Evolutionary conservation across 37 sponge, comb jelly and placozoan genomes (phyloP).

Genomic region (Geodia barretti): DNA sequence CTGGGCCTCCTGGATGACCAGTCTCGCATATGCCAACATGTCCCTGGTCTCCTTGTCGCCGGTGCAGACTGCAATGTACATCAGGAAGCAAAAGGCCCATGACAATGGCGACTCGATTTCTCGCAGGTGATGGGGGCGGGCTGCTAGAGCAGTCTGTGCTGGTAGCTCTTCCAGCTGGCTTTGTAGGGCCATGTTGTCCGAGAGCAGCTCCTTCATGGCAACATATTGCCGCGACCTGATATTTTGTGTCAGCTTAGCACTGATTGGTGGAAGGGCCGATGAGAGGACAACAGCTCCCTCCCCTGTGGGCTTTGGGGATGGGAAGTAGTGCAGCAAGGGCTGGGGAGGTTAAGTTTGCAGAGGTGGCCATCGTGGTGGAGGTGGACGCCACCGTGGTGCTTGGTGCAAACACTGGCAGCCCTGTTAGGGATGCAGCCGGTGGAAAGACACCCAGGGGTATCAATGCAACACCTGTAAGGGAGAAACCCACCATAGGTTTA

Average conservation of each 20-base stretch:
- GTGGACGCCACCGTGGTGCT: not conserved
- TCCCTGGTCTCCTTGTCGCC: not conserved
- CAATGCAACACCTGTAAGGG: too few relatives aligned
- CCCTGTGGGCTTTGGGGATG: not conserved
- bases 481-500: not conserved
- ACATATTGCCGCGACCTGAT: not conserved
- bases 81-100: not conserved
- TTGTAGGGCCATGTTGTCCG: not conserved
- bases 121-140: not conserved
- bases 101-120: not conserved
- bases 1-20: not conserved
- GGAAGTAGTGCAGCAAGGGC: not conserved
- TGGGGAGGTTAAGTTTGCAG: not conserved
- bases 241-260: not conserved
- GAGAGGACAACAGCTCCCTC: not conserved
- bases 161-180: too few relatives aligned
- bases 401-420: not conserved
- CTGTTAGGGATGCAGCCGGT: not conserved
- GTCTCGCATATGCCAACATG: slow-evolving; percentile 2
- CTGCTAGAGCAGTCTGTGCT: not conserved
- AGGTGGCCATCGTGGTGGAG: not conserved
- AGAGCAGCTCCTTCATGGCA: not conserved
- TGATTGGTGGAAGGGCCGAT: not conserved
- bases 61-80: not conserved
- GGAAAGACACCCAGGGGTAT: not conserved